Conservation (phyloP, 2,888 invertebrate species). For the Tortrix viridana region DNA sequence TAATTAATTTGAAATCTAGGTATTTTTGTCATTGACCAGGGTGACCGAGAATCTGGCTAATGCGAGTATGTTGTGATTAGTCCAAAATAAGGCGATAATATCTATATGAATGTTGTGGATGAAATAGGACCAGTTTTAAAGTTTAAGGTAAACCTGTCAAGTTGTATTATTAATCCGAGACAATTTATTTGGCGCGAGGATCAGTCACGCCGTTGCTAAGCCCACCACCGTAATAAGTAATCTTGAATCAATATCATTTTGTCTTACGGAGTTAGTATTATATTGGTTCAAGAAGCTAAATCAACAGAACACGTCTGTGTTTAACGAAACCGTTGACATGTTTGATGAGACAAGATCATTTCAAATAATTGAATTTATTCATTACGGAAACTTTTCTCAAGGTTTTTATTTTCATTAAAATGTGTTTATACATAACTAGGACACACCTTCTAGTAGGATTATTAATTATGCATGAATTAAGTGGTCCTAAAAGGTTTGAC, state of each 20-base stretch:
- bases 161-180: too few relatives aligned
- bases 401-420: background rate
- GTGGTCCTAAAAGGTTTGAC: slow-evolving; percentile 11
- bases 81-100: background rate
- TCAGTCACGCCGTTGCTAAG: too few relatives aligned
- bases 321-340: too few relatives aligned
- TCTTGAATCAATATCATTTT: too few relatives aligned
- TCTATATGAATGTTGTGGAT: background rate
- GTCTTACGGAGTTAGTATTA: too few relatives aligned
- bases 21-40: background rate
- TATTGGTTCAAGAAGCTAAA: too few relatives aligned
- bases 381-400: background rate
- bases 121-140: slow-evolving; percentile 4
- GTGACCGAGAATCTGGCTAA: background rate
- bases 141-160: background rate
- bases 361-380: too few relatives aligned
- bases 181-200: too few relatives aligned
- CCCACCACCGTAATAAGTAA: too few relatives aligned
- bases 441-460: background rate
- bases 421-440: background rate
- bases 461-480: slow-evolving; percentile 10
- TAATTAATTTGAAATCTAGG: too few relatives aligned
- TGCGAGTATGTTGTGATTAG: background rate
- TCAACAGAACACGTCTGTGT: too few relatives aligned
- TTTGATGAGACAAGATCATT: too few relatives aligned